A percentile compares a stretch with the other conserved stretches of the same genome.
Conservation (phyloP, 2,888 invertebrate species). For the Myopa testacea region DNA sequence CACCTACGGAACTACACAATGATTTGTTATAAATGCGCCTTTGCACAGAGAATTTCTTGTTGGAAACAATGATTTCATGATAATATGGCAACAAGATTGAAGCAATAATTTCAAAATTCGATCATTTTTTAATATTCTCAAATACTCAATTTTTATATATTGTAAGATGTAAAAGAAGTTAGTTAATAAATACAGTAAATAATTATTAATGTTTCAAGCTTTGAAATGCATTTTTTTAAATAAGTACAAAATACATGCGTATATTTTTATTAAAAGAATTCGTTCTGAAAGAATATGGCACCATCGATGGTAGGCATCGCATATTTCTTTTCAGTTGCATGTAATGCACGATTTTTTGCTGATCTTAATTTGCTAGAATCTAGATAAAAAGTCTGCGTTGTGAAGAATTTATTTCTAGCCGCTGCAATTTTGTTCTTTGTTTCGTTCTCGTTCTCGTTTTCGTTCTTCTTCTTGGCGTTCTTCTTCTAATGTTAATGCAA, state of each 20-base stretch:
- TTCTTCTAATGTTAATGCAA: conserved; percentile 10
- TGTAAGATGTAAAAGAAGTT: background rate
- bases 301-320: background rate
- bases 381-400: conserved; percentile 1
- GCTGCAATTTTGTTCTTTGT: background rate
- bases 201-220: background rate
- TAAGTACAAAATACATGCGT: too few relatives aligned
- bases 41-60: background rate
- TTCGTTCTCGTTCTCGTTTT: background rate
- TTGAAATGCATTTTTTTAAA: background rate
- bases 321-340: background rate
- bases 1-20: too few relatives aligned
- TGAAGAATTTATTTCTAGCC: conserved; percentile 8
- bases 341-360: background rate
- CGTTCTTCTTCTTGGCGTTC: conserved; percentile 1
- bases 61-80: too few relatives aligned
- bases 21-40: background rate
- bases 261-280: background rate
- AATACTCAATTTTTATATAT: background rate
- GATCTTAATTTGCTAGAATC: background rate
- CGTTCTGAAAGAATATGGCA: background rate
- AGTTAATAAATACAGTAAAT: too few relatives aligned
- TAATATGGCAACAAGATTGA: too few relatives aligned
- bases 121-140: background rate
- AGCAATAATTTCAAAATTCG: too few relatives aligned